Conservation (phyloP, 2,113 vertebrate species). For the Oplegnathus fasciatus region DNA sequence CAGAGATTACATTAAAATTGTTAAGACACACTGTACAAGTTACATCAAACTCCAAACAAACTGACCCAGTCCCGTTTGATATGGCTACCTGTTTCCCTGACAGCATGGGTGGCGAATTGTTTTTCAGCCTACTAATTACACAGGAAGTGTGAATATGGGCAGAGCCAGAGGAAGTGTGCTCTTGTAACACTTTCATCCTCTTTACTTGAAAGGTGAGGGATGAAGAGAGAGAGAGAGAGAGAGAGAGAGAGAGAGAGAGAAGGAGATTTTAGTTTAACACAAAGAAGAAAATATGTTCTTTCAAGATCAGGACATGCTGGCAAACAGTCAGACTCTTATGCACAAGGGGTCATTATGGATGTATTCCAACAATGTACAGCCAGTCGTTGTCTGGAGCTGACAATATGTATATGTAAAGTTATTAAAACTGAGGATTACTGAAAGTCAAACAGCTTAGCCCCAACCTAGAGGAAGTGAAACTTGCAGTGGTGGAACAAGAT, state of each 20-base stretch:
- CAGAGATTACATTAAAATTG: background rate
- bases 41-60: background rate
- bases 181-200: slow-evolving; percentile 18
- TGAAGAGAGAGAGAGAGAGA: background rate
- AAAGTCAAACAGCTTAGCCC: background rate
- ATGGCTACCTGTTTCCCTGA: slow-evolving; percentile 4
- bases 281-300: background rate
- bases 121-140: slow-evolving; percentile 36
- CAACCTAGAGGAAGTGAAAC: background rate
- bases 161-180: slow-evolving; percentile 39
- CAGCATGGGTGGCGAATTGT: slow-evolving; percentile 13
- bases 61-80: background rate
- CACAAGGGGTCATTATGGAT: background rate
- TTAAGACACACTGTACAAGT: background rate
- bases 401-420: background rate
- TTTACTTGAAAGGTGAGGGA: slow-evolving; percentile 15
- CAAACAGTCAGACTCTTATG: background rate
- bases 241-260: background rate
- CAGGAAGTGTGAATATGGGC: slow-evolving; percentile 49
- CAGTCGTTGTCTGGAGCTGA: background rate
- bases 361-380: background rate
- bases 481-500: background rate
- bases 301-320: background rate
- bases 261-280: background rate
- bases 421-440: background rate